Percentiles rank a stretch among this genome's conserved stretches.
Evolutionary conservation across 2,113 vertebrate species (phyloP).

Genomic region (Leiothrix lutea): DNA sequence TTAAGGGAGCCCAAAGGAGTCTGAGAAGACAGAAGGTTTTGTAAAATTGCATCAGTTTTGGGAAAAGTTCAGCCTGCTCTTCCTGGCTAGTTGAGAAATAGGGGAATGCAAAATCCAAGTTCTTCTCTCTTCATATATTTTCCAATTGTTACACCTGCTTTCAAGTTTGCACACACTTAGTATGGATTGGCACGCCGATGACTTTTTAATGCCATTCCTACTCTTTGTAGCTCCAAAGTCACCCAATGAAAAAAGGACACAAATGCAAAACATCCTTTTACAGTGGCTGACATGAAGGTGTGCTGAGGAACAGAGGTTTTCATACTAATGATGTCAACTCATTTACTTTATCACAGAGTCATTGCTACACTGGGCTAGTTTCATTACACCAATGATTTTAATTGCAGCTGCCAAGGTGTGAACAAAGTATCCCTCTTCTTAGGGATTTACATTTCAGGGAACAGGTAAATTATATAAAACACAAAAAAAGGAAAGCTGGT

Average conservation of each 20-base stretch:
- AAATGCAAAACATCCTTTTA: not conserved
- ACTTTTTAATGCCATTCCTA: not conserved
- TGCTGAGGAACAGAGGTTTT: not conserved
- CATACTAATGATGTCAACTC: not conserved
- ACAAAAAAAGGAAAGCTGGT: not conserved
- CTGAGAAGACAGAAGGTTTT: not conserved
- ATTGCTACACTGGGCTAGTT: not conserved
- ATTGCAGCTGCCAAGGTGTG: not conserved
- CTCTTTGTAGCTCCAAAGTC: not conserved
- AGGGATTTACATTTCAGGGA: not conserved
- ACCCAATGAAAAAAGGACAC: not conserved
- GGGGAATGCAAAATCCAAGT: not conserved
- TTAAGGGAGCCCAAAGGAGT: not conserved
- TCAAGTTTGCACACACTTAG: not conserved
- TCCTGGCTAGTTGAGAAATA: not conserved
- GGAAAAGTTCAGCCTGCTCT: not conserved
- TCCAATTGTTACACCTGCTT: not conserved
- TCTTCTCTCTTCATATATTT: not conserved
- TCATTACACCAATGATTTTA: not conserved
- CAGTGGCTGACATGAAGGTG: not conserved
- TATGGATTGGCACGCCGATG: not conserved
- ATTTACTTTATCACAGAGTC: not conserved
- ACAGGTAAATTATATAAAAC: not conserved
- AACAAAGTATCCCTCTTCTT: not conserved
- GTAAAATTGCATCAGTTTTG: not conserved